Evolutionary conservation across 2,888 invertebrate genomes (phyloP), one percentile per base, ranked within the genome.

Genomic region (Chymomyza procnemis): DNA sequence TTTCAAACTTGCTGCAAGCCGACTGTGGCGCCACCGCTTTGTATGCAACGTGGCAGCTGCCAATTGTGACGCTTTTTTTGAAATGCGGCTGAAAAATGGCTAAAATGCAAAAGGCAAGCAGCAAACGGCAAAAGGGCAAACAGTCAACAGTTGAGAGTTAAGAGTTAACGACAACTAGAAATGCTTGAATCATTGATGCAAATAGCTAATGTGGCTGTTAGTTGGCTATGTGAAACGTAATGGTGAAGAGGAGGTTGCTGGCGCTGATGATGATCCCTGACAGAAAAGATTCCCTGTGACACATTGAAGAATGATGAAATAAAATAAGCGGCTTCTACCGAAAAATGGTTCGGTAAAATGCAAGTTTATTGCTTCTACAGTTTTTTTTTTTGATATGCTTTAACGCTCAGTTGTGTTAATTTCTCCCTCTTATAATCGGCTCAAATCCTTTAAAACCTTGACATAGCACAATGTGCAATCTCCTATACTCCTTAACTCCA

Each of bases 201-300:
- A 26, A 67, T 58, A 52, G 69, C 59, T 77, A 74, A 76, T 71
- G 64, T 61, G 69, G 50, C 61, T 67, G 70, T 75, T 67, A 69
- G 76, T 74, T 54, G 19, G 21, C 21, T 19, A 12, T 63, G 71
- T 66, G 63, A 80, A 73, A 22, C 34, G 63, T 59, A 58, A 66
- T 55, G 61, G 47, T 47, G 64, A 58, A 61, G 34, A 41, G 5
- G 26, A 65, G 22, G 63, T 55, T n/a, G 58, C 46, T 12, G 22
- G 66, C 59, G 58, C 64, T 55, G 61, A 50, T 52, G 64, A 58
- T 61, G 34, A 41, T 41, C 12, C 26, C n/a, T n/a, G n/a, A 5
- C 26, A 26, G 6, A 6, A 26, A 26, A 26, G n/a, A n/a, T n/a
- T n/a, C n/a, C n/a, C n/a, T n/a, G n/a, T 26, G 3, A 26, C 6